These are phyloP conservation scores for Hyppa rectilinea DNA, from an alignment of 2,888 invertebrate species.

Conservation along the genomic window DNA sequence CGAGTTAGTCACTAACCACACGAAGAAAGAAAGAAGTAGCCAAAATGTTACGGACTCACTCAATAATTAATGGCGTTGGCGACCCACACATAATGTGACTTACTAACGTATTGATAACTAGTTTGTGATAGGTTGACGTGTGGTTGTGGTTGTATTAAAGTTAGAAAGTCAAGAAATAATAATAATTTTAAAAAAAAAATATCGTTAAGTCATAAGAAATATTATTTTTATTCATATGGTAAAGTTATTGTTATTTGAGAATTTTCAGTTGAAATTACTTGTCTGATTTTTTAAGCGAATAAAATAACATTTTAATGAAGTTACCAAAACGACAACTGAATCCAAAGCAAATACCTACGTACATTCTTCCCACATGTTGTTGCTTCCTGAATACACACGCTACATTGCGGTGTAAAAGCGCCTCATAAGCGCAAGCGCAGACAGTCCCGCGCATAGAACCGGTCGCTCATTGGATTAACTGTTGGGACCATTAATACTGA, in stretches of 20 bases:
- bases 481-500: conserved; percentile 57
- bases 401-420: conserved; percentile 44
- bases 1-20: too few relatives aligned
- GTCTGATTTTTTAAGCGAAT: background rate
- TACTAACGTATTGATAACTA: too few relatives aligned
- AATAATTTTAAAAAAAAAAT: too few relatives aligned
- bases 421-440: conserved; percentile 53
- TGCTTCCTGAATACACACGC: background rate
- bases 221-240: background rate
- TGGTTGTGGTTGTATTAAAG: too few relatives aligned
- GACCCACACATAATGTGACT: too few relatives aligned
- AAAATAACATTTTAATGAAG: background rate
- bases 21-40: too few relatives aligned
- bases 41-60: too few relatives aligned
- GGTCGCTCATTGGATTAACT: conserved; percentile 66
- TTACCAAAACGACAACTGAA: background rate
- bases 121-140: too few relatives aligned
- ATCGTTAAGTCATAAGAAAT: too few relatives aligned
- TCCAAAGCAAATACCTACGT: background rate
- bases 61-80: too few relatives aligned
- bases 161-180: too few relatives aligned
- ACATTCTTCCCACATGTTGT: background rate
- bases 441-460: conserved; percentile 64
- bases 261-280: background rate
- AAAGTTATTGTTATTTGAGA: background rate